Percentiles rank a stretch among this genome's conserved stretches.
Evolutionary conservation across 2,888 invertebrate species (phyloP).

Genomic region (Belgica antarctica): DNA sequence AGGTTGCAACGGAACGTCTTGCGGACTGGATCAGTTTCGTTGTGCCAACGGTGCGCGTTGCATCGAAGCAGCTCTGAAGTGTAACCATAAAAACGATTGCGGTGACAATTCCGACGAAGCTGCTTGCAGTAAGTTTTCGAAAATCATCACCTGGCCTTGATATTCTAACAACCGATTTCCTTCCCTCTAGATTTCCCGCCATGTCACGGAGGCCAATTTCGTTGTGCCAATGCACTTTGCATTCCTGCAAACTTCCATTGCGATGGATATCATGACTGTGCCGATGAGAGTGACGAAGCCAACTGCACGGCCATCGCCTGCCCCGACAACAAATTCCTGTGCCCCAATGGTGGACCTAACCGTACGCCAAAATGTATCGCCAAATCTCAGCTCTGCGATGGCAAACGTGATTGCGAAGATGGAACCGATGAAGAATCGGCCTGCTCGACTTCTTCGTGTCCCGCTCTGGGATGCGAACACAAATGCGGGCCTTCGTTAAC

Average conservation of each 20-base stretch:
- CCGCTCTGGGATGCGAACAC: conserved; percentile 82
- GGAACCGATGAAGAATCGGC: conserved; percentile 84
- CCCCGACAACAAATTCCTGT: conserved; percentile 87
- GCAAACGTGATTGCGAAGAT: conserved; percentile 86
- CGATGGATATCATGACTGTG: conserved; percentile 80
- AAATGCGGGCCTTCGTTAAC: conserved; percentile 86
- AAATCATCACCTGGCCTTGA: conserved; percentile 8
- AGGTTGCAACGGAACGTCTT: conserved; percentile 68
- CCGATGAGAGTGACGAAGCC: conserved; percentile 84
- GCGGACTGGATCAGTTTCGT: conserved; percentile 80
- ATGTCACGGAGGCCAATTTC: conserved; percentile 86
- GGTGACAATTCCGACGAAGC: conserved; percentile 88
- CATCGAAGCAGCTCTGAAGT: conserved; percentile 72
- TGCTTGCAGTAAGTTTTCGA: conserved; percentile 75
- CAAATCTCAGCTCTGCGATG: conserved; percentile 84
- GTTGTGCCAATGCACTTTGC: conserved; percentile 89
- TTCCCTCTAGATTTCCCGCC: conserved; percentile 71
- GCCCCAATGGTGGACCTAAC: conserved; percentile 71
- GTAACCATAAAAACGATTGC: conserved; percentile 88
- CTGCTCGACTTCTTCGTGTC: conserved; percentile 81
- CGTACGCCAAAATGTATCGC: conserved; percentile 84
- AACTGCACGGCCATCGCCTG: conserved; percentile 86
- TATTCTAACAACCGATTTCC: too few relatives aligned
- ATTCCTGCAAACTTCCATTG: conserved; percentile 85
- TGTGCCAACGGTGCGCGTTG: conserved; percentile 79